Evolutionary conservation across 2,797 vertebrate species (phyloP), one percentile per base, ranked within the genome.

Genomic region (Sibirionetta formosa): DNA sequence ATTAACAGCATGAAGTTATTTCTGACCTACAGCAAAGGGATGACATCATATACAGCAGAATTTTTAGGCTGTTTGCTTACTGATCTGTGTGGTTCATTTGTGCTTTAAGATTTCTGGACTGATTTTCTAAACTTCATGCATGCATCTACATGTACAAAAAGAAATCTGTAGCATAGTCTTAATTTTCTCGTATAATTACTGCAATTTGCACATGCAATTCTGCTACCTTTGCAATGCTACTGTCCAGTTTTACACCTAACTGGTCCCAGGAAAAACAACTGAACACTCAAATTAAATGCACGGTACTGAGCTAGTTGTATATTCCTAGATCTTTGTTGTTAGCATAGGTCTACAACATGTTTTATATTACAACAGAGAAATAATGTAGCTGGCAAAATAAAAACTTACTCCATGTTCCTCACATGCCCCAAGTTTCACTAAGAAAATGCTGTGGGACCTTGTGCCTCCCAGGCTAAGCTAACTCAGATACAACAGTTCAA

Each of bases 21-120:
- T 93, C 94, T 97, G 96, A 97, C 97, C 97, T 97, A 96, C 92
- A 97, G 93, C 93, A 87, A 79, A 95, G 70, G 68, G 88, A 93
- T 94, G 94, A 97, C 92, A 95, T 96, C 95, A 97, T 79, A 92
- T 38, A 57, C 60, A 86, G 91, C 66, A 97, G 80, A 96, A 95
- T 97, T 96, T 96, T 96, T 82, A 93, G 70, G 46, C 65, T 93
- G 73, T 94, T 94, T 94, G 42, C 87, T 94, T 92, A 93, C 85
- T 82, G 70, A 77, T 91, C 83, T 70, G 19, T 70, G 84, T 36
- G 60, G 78, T 88, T 96, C 79, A 81, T 72, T 91, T 78, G 26
- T 58, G 53, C 82, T 88, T 82, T 71, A 82, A 58, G 44, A 61
- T 90, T 95, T 75, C 57, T 94, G 66, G 60, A 66, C 35, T 40